phyloP scores from a whole-genome alignment of 2,888 invertebrate genomes.

The Dysmachus trigonus region DNA sequence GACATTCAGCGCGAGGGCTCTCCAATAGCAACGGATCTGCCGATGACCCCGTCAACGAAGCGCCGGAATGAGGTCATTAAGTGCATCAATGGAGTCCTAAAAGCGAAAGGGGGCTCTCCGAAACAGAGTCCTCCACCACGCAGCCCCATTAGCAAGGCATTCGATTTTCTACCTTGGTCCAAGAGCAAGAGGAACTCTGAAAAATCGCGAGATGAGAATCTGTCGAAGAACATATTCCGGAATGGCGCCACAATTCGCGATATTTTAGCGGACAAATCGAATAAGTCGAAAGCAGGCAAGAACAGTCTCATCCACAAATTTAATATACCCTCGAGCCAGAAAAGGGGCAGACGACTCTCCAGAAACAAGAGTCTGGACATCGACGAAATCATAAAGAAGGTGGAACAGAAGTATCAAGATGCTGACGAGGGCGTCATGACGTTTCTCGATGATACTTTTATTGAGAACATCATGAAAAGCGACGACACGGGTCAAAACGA shows the following conservation, averaged over 20 bases:
- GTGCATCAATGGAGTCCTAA: constrained; percentile 49
- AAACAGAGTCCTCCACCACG: constrained; percentile 50
- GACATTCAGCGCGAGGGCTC: constrained; percentile 49
- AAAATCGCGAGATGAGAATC: constrained; percentile 55
- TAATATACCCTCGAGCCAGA: constrained; percentile 46
- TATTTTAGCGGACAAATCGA: constrained; percentile 59
- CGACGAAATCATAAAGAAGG: constrained; percentile 60
- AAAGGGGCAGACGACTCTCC: constrained; percentile 52
- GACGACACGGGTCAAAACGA: constrained; percentile 36
- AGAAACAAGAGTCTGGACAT: constrained; percentile 63
- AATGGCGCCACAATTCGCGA: constrained; percentile 61
- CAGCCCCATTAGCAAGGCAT: constrained; percentile 62
- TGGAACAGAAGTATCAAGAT: constrained; percentile 53
- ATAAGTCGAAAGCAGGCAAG: constrained; percentile 50
- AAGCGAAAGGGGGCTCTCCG: background rate
- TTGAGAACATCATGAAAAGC: constrained; percentile 54
- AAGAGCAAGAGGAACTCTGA: constrained; percentile 53
- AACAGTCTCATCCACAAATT: constrained; percentile 10
- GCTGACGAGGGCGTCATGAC: constrained; percentile 10
- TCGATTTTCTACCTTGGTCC: constrained; percentile 62
- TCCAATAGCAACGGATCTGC: constrained; percentile 50
- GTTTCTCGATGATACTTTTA: constrained; percentile 57
- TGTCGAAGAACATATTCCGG: constrained; percentile 61
- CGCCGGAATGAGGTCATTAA: constrained; percentile 52
- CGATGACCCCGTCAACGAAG: constrained; percentile 50